A percentile compares a stretch with the other conserved stretches of the same genome.
Conservation (phyloP, 1,140 invertebrate genomes). For the Magallana ariakensis region DNA sequence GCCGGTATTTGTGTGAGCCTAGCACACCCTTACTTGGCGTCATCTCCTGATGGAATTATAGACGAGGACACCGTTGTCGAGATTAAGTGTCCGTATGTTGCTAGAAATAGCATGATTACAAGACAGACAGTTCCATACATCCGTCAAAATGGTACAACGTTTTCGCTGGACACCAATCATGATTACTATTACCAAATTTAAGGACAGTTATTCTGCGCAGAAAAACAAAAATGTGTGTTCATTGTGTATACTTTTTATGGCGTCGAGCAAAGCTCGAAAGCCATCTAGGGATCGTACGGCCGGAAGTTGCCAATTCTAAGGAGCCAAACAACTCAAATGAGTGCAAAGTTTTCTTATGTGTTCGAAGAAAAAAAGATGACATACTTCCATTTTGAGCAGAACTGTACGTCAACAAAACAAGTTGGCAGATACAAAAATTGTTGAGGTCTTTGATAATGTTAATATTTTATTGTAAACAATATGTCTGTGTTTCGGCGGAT, state of each 20-base stretch:
- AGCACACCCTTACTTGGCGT: conserved; percentile 52
- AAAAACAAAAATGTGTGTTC: conserved; percentile 44
- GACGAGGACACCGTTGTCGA: conserved; percentile 52
- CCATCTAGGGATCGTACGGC: too few relatives aligned
- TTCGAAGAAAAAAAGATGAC: too few relatives aligned
- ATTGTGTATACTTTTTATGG: conserved; percentile 55
- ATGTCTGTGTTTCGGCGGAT: too few relatives aligned
- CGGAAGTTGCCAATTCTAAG: too few relatives aligned
- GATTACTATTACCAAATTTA: conserved; percentile 62
- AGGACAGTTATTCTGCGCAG: conserved; percentile 57
- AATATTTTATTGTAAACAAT: too few relatives aligned
- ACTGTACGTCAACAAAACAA: too few relatives aligned
- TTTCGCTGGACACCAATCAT: conserved; percentile 47
- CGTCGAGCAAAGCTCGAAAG: too few relatives aligned
- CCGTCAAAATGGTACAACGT: background rate
- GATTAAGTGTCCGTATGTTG: conserved; percentile 59
- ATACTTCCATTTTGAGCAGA: too few relatives aligned
- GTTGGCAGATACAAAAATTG: too few relatives aligned
- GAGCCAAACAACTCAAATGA: too few relatives aligned
- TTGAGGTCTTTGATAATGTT: too few relatives aligned
- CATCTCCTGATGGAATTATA: conserved; percentile 61
- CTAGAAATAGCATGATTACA: conserved; percentile 52
- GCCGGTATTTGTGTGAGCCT: conserved; percentile 51
- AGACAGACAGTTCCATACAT: conserved; percentile 53
- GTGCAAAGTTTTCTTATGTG: too few relatives aligned